Base-by-base conservation (phyloP, 2,797 vertebrate species). In the Chrysocyon brachyurus region DNA sequence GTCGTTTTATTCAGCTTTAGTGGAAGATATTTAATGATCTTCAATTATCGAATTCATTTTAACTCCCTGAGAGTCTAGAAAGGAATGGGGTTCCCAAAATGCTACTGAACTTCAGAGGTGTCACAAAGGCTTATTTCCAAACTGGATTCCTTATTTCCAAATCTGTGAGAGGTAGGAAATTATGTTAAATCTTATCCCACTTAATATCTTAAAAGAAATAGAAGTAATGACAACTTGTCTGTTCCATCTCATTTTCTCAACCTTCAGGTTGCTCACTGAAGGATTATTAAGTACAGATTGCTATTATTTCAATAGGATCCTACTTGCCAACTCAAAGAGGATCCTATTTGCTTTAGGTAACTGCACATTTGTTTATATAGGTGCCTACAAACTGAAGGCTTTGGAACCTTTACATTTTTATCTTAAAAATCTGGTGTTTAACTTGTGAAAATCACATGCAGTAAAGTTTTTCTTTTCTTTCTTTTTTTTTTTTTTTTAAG, bases 361-460 rank as follows among this genome's bases (percentile, higher is more conserved):
- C 24, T 75, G 12, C 2, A 64, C 1, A 77, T 66, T 97, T 77
- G 46, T 66, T 91, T 86, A 10, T 54, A 14, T 26, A 33, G 85
- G 28, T 70, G 26, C 7, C 12, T 90, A 73, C 40, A 95, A 5
- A 92, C 63, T 66, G 90, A 82, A 78, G 90, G 24, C 49, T 92
- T 78, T 94, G 70, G 33, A 88, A 95, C 6, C 33, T n/a, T 57
- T 83, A 28, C 5, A 7, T 85, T 21, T 95, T 92, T 46, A 56
- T 82, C 56, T 78, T n/a, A 54, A 31, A 78, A 78, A 78, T 78
- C 3, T n/a, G 6, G 14, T 57, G 2, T 93, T 94, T 84, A 66
- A 84, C 19, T 72, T 95, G 52, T 84, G 36, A 87, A 94, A 96
- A 87, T 94, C 87, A 56, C 90, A 90, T 81, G 3, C 49, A 91